These are phyloP conservation scores for Protodeltote pygarga DNA, from an alignment of 2,888 invertebrate genomes.

Conservation along the genomic window DNA sequence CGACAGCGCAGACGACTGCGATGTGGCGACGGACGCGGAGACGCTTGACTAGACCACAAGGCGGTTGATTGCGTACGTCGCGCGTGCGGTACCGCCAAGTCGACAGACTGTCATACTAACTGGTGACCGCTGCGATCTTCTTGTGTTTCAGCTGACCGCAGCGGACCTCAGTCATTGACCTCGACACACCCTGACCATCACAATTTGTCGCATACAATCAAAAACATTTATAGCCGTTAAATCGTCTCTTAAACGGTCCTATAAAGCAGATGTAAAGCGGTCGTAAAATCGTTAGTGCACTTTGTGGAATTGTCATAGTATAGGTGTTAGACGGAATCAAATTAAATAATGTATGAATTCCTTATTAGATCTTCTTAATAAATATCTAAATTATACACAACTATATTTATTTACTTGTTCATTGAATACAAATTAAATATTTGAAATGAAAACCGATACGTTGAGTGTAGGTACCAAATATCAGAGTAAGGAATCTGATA, in stretches of 20 bases:
- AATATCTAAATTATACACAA: conserved; percentile 14
- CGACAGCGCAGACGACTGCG: conserved; percentile 2
- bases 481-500: conserved; percentile 28
- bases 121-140: conserved; percentile 69
- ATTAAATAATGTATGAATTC: conserved; percentile 32
- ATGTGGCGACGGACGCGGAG: conserved; percentile 8
- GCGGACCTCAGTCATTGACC: conserved; percentile 74
- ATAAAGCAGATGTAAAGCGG: conserved; percentile 73
- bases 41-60: conserved; percentile 44
- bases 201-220: conserved; percentile 72
- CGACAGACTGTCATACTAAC: conserved; percentile 54
- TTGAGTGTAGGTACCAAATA: conserved; percentile 24
- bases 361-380: conserved; percentile 23
- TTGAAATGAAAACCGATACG: conserved; percentile 27
- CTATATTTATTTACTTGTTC: conserved; percentile 7
- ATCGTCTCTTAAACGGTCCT: conserved; percentile 70
- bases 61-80: conserved; percentile 45
- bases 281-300: conserved; percentile 71
- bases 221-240: conserved; percentile 78
- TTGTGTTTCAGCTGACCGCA: conserved; percentile 80
- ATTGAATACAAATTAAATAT: conserved; percentile 16
- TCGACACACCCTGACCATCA: conserved; percentile 68
- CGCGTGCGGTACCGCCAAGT: conserved; percentile 36
- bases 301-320: conserved; percentile 66
- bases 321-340: conserved; percentile 27